phyloP scores from a whole-genome alignment of 2,888 invertebrate genomes.

The Zygogramma bicolorata region DNA sequence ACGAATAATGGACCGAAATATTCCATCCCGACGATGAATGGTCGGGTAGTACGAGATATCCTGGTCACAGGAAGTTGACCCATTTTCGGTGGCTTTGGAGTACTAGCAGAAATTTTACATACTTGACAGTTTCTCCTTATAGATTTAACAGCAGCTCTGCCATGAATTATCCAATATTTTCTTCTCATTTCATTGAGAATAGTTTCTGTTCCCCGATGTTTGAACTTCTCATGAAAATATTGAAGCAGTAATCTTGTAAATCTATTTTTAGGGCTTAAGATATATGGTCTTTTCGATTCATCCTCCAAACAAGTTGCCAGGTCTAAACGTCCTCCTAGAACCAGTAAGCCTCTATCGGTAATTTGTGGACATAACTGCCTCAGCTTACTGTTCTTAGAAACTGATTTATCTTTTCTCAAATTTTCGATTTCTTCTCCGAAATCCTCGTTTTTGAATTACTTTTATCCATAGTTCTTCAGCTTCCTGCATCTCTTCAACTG shows the following conservation, averaged over 20 bases:
- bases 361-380: not conserved
- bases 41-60: no score
- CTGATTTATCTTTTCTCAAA: not conserved
- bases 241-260: not conserved
- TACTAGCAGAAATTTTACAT: no score
- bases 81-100: no score
- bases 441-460: not conserved
- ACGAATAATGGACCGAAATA: no score
- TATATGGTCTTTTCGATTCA: not conserved
- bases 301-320: no score
- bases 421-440: not conserved
- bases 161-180: no score
- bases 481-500: not conserved
- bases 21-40: no score
- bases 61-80: no score
- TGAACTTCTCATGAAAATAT: slow-evolving; percentile 3
- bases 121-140: no score
- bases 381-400: not conserved
- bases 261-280: not conserved
- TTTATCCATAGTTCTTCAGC: not conserved
- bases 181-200: no score
- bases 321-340: not conserved
- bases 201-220: no score
- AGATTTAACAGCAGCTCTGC: no score
- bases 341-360: not conserved